These are phyloP conservation scores for Anticlea derivata DNA, from an alignment of 2,888 invertebrate species.

Conservation along the genomic window DNA sequence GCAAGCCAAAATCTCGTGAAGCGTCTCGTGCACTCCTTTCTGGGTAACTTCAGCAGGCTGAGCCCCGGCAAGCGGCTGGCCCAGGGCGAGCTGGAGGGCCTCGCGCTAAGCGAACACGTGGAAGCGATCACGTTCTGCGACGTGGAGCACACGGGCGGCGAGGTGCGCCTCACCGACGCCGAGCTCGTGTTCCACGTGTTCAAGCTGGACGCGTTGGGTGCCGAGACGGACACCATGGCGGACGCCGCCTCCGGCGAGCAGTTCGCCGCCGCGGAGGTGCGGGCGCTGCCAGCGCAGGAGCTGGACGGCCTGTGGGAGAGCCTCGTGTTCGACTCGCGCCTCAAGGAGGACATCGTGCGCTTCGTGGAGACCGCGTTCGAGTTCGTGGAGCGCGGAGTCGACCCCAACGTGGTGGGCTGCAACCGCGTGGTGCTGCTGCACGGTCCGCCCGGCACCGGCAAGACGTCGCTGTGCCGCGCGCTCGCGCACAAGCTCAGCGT, in stretches of 20 bases:
- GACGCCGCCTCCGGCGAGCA: conserved; percentile 77
- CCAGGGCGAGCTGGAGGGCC: conserved; percentile 51
- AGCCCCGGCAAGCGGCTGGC: conserved; percentile 58
- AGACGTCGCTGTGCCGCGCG: conserved; percentile 98
- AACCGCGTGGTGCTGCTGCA: conserved; percentile 95
- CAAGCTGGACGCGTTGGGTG: conserved; percentile 60
- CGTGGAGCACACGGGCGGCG: conserved; percentile 49
- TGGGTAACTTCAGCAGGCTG: conserved; percentile 55
- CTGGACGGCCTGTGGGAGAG: conserved; percentile 96
- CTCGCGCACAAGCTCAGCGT: conserved; percentile 95
- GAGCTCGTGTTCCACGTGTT: conserved; percentile 62
- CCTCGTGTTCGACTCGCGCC: conserved; percentile 81
- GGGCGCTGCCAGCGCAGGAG: conserved; percentile 91
- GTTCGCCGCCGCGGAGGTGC: conserved; percentile 87
- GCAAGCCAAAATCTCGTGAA: conserved; percentile 55
- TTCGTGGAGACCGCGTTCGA: conserved; percentile 93
- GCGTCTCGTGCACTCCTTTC: conserved; percentile 55
- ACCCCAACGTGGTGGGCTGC: conserved; percentile 93
- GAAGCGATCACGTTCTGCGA: conserved; percentile 66
- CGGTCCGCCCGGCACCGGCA: conserved; percentile 97
- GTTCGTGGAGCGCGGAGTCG: conserved; percentile 91
- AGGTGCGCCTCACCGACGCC: conserved; percentile 41
- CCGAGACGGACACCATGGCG: conserved; percentile 68
- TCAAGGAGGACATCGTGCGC: conserved; percentile 83
- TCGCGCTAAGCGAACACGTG: conserved; percentile 59